These are phyloP conservation scores for Rhinogobius similis DNA, from an alignment of 2,113 vertebrate species.

Conservation along the genomic window DNA sequence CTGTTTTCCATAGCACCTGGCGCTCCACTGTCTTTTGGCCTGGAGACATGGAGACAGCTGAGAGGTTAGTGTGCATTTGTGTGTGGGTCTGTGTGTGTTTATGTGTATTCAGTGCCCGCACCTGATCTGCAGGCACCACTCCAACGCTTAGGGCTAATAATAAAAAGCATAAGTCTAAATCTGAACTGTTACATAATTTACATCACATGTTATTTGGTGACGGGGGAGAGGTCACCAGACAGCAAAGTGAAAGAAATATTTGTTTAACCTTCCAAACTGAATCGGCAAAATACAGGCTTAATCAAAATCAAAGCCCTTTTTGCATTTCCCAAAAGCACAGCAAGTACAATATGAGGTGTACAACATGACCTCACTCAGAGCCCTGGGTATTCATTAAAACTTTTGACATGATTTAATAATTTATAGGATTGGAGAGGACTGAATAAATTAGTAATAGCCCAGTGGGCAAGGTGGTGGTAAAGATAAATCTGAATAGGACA, in stretches of 20 bases:
- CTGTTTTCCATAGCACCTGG: constrained; percentile 66
- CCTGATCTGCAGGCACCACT: constrained; percentile 44
- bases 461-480: constrained; percentile 9
- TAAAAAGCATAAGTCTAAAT: constrained; percentile 61
- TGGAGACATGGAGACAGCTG: constrained; percentile 45
- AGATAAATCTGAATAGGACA: constrained; percentile 23
- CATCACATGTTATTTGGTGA: constrained; percentile 36
- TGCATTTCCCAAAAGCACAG: background rate
- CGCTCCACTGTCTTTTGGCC: constrained; percentile 40
- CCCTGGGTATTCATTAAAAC: constrained; percentile 4
- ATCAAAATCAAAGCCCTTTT: background rate
- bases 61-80: constrained; percentile 30
- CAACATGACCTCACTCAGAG: constrained; percentile 4
- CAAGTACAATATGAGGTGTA: background rate
- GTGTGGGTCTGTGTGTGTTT: background rate
- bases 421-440: constrained; percentile 14
- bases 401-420: constrained; percentile 6
- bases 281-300: too few relatives aligned
- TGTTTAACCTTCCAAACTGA: too few relatives aligned
- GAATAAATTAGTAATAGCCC: constrained; percentile 20
- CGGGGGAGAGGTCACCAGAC: constrained; percentile 35
- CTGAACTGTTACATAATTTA: constrained; percentile 59
- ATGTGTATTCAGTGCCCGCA: constrained; percentile 5
- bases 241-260: constrained; percentile 13
- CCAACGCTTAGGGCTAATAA: constrained; percentile 66